phyloP scores from a whole-genome alignment of 2,797 vertebrate genomes.

The Sardinella longiceps region DNA sequence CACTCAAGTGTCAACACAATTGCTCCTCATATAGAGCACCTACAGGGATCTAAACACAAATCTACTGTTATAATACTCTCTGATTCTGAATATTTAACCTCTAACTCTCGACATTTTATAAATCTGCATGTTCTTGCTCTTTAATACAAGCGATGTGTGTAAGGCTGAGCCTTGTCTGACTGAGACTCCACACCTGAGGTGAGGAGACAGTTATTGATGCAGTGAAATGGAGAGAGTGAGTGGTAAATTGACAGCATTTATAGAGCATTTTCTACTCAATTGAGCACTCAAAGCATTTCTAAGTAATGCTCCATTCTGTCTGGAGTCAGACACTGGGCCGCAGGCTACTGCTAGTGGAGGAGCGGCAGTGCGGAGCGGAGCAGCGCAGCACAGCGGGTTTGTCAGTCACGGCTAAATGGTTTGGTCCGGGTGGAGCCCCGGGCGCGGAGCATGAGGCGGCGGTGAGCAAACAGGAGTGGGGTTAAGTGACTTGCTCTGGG shows the following conservation, averaged over 20 bases:
- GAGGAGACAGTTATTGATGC: background rate
- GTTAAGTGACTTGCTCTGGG: conserved; percentile 80
- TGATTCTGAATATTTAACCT: background rate
- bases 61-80: background rate
- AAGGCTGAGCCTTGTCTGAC: background rate
- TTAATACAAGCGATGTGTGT: background rate
- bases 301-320: conserved; percentile 42
- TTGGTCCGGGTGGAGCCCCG: conserved; percentile 62
- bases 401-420: conserved; percentile 62
- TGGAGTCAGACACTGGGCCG: background rate
- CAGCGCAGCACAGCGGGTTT: too few relatives aligned
- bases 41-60: background rate
- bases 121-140: background rate
- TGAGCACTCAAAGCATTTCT: conserved; percentile 58
- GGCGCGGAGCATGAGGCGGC: conserved; percentile 65
- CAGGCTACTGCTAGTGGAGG: background rate
- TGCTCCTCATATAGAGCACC: background rate
- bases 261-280: conserved; percentile 44
- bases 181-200: background rate
- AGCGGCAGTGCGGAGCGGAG: too few relatives aligned
- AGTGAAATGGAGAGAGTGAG: conserved; percentile 57
- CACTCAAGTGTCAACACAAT: background rate
- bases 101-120: background rate
- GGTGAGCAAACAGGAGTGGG: conserved; percentile 67
- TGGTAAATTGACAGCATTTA: conserved; percentile 51